Evolutionary conservation across 1,140 invertebrate species (phyloP).

Genomic region (Monomorium pharaonis): DNA sequence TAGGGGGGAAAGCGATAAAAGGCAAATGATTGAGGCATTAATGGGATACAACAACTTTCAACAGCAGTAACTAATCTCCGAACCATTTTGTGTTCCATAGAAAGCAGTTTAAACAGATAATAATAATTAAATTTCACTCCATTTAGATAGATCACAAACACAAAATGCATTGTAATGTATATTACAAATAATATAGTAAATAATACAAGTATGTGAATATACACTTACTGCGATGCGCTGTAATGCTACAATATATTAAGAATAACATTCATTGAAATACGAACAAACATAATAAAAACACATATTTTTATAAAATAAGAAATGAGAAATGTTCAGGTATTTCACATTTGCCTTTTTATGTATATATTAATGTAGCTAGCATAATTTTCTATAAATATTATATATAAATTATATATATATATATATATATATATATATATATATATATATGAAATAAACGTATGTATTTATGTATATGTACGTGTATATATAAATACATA

Average conservation of each 20-base stretch:
- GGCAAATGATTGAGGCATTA: slow-evolving; percentile 74
- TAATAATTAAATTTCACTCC: slow-evolving; percentile 60
- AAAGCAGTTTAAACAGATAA: slow-evolving; percentile 48
- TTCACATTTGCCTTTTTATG: slow-evolving; percentile 85
- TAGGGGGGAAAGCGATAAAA: slow-evolving; percentile 68
- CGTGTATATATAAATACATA: slow-evolving; percentile 72
- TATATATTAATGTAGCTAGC: slow-evolving; percentile 84
- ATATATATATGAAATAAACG: slow-evolving; percentile 63
- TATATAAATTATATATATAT: slow-evolving; percentile 63
- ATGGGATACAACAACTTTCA: slow-evolving; percentile 59
- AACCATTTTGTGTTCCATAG: slow-evolving; percentile 61
- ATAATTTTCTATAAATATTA: slow-evolving; percentile 84
- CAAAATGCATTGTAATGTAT: slow-evolving; percentile 64
- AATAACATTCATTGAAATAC: slow-evolving; percentile 70
- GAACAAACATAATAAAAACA: slow-evolving; percentile 74
- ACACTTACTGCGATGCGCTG: slow-evolving; percentile 71
- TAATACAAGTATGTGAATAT: slow-evolving; percentile 74
- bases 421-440: slow-evolving; percentile 57
- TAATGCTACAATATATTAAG: slow-evolving; percentile 72
- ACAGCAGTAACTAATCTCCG: slow-evolving; percentile 30
- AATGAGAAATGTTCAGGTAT: slow-evolving; percentile 81
- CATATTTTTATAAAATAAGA: slow-evolving; percentile 81
- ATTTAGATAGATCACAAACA: slow-evolving; percentile 56
- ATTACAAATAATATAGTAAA: slow-evolving; percentile 57
- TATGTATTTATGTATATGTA: slow-evolving; percentile 69